Evolutionary conservation across 1,140 invertebrate genomes (phyloP), one percentile per base, ranked within the genome.

Genomic region (Anastrepha obliqua): DNA sequence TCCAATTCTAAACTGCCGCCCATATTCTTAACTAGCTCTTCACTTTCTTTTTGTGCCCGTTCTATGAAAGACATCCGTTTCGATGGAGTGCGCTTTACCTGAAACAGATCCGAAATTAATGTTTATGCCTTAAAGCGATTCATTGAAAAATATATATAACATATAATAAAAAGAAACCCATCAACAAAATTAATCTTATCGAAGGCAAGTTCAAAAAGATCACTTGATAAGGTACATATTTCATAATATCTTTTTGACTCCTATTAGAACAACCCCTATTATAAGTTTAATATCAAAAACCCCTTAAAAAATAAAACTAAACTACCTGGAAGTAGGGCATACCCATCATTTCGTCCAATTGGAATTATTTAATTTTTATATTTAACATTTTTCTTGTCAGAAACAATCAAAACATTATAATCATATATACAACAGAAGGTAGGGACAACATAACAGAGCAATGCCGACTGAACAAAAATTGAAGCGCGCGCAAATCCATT

Each of bases 21-120:
- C 91, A 93, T 92, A 6, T 89, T 93, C 42, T 91, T 90, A 6
- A 93, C 90, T 7, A 93, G 88, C 58, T 93, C 92, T 86, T 93
- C 92, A 85, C 92, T 93, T 88, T 93, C 92, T 3, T 89, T 89
- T 87, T 93, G 92, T 47, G 91, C 91, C 20, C 90, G 89, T 86
- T 93, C 92, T 87, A 93, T 90, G 39, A 91, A 91, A 0, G 92
- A 92, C 58, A 90, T 89, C 9, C 92, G 92, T 85, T 93, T 93
- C 29, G 88, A 88, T 7, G 92, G 92, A 42, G 91, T 93, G 59
- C 92, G 90, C 89, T 93, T 93, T 88, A 39, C 88, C 88, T 88
- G 55, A 39, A 67, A 87, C 5, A 7, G 0, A 55, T 1, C 5
- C 5, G 51, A 55, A 55, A 55, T 7, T 55, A 55, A 9, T 55